These are phyloP conservation scores for Danio kyathit DNA, from an alignment of 2,797 vertebrate genomes.

Conservation along the genomic window DNA sequence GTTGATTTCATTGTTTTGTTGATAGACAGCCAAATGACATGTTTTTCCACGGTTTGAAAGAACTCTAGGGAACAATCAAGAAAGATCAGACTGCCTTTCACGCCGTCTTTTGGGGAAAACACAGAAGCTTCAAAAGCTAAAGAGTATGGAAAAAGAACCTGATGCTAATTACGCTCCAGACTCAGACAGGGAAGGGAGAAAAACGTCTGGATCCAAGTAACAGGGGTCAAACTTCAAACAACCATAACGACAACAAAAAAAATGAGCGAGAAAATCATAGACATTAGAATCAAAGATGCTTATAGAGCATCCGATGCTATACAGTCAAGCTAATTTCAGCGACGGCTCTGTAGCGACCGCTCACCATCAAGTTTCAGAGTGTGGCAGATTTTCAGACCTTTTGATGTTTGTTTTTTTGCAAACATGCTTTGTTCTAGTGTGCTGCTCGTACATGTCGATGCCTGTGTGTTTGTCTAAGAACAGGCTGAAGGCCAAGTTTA, in stretches of 20 bases:
- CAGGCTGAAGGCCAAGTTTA: conserved; percentile 50
- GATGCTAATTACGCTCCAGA: conserved; percentile 64
- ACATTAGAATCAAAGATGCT: conserved; percentile 49
- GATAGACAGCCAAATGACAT: conserved; percentile 58
- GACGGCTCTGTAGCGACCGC: conserved; percentile 23
- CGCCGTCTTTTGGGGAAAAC: conserved; percentile 35
- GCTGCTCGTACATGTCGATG: conserved; percentile 27
- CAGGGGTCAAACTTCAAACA: conserved; percentile 59
- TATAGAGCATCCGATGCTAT: conserved; percentile 11
- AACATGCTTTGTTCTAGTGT: conserved; percentile 37
- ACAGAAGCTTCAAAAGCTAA: conserved; percentile 45
- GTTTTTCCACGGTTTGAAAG: conserved; percentile 46
- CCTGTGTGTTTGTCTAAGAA: conserved; percentile 38
- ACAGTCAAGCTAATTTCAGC: conserved; percentile 43
- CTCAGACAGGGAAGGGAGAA: conserved; percentile 51
- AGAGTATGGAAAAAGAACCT: conserved; percentile 57
- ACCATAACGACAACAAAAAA: conserved; percentile 31
- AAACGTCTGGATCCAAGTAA: conserved; percentile 54
- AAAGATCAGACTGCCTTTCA: conserved; percentile 56
- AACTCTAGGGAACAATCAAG: conserved; percentile 56
- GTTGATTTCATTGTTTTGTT: conserved; percentile 41
- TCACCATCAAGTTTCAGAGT: conserved; percentile 38
- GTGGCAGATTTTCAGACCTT: conserved; percentile 49
- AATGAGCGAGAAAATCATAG: conserved; percentile 27
- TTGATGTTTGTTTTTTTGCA: conserved; percentile 55